A percentile compares a stretch with the other conserved stretches of the same genome.
phyloP scores from a whole-genome alignment of 2,113 vertebrate species.

The Craseonycteris thonglongyai region DNA sequence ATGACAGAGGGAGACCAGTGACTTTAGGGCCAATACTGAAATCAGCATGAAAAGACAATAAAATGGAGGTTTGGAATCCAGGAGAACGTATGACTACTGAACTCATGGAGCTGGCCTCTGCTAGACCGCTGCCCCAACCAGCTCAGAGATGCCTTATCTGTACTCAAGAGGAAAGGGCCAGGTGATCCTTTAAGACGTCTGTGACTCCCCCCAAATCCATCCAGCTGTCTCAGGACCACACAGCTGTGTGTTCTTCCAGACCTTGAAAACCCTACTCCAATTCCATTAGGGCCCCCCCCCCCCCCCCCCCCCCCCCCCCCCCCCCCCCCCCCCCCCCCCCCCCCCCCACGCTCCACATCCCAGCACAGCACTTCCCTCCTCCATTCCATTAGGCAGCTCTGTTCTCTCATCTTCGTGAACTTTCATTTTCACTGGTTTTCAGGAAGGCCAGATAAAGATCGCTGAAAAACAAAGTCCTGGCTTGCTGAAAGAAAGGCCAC shows the following conservation, averaged over 20 bases:
- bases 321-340: background rate
- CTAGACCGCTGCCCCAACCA: background rate
- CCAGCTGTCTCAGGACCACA: background rate
- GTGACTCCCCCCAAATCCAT: background rate
- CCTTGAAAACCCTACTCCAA: background rate
- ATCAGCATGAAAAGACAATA: background rate
- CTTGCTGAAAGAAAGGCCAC: background rate
- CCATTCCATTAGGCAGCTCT: background rate
- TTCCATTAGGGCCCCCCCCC: background rate
- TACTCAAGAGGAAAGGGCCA: background rate
- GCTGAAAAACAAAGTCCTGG: background rate
- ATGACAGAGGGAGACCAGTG: background rate
- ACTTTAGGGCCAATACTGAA: background rate
- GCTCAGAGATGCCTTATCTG: background rate
- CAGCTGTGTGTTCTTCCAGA: background rate
- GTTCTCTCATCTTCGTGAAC: background rate
- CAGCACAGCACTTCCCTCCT: background rate
- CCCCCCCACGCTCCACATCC: background rate
- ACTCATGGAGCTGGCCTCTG: background rate
- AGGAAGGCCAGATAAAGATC: background rate
- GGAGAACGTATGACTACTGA: background rate
- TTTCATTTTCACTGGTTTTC: conserved; percentile 31
- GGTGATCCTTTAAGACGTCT: background rate
- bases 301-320: background rate
- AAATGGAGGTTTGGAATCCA: no score